A percentile compares a stretch with the other conserved stretches of the same genome.
Conservation (phyloP, 1,140 invertebrate genomes). For the Aphelinus certus region DNA sequence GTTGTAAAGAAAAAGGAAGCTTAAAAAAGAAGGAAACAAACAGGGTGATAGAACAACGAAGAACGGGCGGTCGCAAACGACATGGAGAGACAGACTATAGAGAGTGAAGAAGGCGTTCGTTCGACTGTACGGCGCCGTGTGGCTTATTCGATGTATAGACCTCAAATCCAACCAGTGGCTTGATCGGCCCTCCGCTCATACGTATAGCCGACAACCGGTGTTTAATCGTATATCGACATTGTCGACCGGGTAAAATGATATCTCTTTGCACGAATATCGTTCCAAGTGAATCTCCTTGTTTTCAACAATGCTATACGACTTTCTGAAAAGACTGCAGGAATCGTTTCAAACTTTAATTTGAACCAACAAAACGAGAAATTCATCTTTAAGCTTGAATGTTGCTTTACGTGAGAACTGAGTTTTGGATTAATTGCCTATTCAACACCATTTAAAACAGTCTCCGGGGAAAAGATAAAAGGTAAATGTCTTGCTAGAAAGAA, state of each 20-base stretch:
- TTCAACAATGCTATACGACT: too few species aligned
- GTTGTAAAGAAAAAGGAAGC: constrained; percentile 35
- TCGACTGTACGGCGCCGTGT: constrained; percentile 45
- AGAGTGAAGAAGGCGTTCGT: constrained; percentile 12
- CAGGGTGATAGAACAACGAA: constrained; percentile 24
- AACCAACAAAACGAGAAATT: too few species aligned
- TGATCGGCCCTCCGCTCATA: background rate
- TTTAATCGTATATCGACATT: constrained; percentile 1
- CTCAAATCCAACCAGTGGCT: constrained; percentile 29
- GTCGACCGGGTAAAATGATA: too few species aligned
- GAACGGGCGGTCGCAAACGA: constrained; percentile 19
- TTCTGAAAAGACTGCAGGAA: too few species aligned
- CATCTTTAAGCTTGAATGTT: too few species aligned
- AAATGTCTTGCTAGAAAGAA: background rate
- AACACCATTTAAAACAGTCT: background rate
- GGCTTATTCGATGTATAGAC: constrained; percentile 31
- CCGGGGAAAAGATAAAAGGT: background rate
- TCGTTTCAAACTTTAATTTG: too few species aligned
- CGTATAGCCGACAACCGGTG: background rate
- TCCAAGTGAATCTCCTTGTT: too few species aligned
- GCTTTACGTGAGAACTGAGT: too few species aligned
- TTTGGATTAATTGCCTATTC: too few species aligned
- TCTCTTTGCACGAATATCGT: too few species aligned
- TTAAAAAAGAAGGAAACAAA: constrained; percentile 28
- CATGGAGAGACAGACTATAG: background rate